Evolutionary conservation across 2,113 vertebrate species (phyloP).

Genomic region (Ancistrus triradiatus): DNA sequence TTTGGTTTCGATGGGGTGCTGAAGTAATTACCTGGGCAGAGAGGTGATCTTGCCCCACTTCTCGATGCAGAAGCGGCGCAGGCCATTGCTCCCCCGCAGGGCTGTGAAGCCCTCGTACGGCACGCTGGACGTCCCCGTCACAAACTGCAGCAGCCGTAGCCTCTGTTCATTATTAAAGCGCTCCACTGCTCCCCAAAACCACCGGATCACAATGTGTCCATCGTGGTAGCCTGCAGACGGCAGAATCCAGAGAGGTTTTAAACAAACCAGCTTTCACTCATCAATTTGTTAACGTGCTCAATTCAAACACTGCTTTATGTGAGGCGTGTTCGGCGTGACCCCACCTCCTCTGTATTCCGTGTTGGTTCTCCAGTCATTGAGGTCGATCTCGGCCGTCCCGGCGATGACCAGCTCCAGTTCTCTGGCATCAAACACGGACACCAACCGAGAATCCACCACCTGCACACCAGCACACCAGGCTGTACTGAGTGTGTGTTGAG

Average conservation of each 20-base stretch:
- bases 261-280: not conserved
- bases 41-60: slow-evolving; percentile 89
- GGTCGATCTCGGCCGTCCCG: slow-evolving; percentile 85
- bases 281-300: not conserved
- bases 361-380: slow-evolving; percentile 85
- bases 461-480: slow-evolving; percentile 57
- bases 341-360: slow-evolving; percentile 87
- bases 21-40: slow-evolving; percentile 75
- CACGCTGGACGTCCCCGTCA: slow-evolving; percentile 85
- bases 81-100: slow-evolving; percentile 82
- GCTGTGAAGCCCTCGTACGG: slow-evolving; percentile 85
- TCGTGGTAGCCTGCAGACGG: slow-evolving; percentile 75
- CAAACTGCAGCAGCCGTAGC: slow-evolving; percentile 80
- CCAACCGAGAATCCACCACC: slow-evolving; percentile 85
- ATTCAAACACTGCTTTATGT: too few relatives aligned
- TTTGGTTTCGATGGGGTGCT: not conserved
- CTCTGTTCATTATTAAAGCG: slow-evolving; percentile 88
- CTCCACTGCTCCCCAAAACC: slow-evolving; percentile 88
- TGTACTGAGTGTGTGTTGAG: too few relatives aligned
- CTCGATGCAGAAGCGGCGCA: slow-evolving; percentile 87
- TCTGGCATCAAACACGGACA: slow-evolving; percentile 85
- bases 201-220: slow-evolving; percentile 84
- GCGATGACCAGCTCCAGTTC: slow-evolving; percentile 87
- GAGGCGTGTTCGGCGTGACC: not conserved
- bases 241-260: not conserved